Percentiles rank a stretch among this genome's conserved stretches.
Evolutionary conservation across 2,113 vertebrate genomes (phyloP).

Genomic region (Tiliqua scincoides): DNA sequence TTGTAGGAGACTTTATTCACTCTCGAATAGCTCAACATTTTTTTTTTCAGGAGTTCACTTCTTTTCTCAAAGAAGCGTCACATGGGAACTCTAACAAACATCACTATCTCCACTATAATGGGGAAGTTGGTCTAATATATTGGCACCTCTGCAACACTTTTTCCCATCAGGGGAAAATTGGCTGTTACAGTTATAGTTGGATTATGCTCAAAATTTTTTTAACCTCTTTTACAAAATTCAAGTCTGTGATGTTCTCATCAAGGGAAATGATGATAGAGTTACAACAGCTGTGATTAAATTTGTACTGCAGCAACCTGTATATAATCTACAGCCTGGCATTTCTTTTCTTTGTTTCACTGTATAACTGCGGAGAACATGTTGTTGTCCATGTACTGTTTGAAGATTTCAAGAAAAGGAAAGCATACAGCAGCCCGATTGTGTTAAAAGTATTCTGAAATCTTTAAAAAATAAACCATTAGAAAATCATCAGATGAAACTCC

Average conservation of each 20-base stretch:
- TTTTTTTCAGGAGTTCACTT: conserved; percentile 14
- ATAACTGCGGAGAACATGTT: conserved; percentile 52
- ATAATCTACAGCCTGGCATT: conserved; percentile 71
- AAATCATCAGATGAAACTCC: conserved; percentile 50
- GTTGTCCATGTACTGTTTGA: conserved; percentile 58
- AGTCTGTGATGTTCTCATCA: conserved; percentile 74
- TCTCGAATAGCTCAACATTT: conserved; percentile 39
- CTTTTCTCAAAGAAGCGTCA: conserved; percentile 46
- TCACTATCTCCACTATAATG: conserved; percentile 54
- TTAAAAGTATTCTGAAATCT: conserved; percentile 38
- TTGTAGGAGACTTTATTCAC: conserved; percentile 18
- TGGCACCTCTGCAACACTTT: conserved; percentile 62
- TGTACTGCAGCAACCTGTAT: conserved; percentile 72
- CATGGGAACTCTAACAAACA: conserved; percentile 69
- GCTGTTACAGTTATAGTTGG: conserved; percentile 69
- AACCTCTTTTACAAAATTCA: conserved; percentile 73
- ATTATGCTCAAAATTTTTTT: conserved; percentile 64
- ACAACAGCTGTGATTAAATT: conserved; percentile 77
- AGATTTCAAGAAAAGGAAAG: conserved; percentile 40
- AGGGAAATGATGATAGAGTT: conserved; percentile 75
- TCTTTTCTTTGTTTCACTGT: conserved; percentile 69
- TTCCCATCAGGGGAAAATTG: conserved; percentile 72
- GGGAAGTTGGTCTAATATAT: conserved; percentile 70
- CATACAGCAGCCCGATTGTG: conserved; percentile 37
- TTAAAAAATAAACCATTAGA: conserved; percentile 47